Conservation (phyloP, 2,113 vertebrate species). For the Hippocampus zosterae region DNA sequence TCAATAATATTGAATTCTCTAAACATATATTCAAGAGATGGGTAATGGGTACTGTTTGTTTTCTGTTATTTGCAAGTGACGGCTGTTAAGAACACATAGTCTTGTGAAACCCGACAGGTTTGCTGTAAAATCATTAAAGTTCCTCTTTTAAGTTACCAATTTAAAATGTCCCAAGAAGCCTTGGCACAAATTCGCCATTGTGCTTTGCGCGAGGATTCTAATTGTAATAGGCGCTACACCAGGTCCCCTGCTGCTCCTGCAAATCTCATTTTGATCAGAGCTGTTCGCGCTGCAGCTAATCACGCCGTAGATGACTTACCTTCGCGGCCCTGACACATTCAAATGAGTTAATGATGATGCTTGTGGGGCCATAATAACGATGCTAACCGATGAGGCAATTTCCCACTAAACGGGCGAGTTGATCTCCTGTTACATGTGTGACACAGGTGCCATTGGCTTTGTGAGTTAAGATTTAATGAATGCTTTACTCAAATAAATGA, state of each 20-base stretch:
- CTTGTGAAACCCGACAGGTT: neutral
- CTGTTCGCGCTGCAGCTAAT: slow-evolving; percentile 10
- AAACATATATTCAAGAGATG: too few species aligned
- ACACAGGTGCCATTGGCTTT: slow-evolving; percentile 7
- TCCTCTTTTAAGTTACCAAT: neutral
- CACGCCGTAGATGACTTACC: slow-evolving; percentile 6
- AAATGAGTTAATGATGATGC: neutral
- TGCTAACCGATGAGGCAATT: slow-evolving; percentile 4
- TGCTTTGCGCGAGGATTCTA: neutral
- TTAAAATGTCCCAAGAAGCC: neutral
- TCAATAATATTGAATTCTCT: too few species aligned
- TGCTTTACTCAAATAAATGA: neutral
- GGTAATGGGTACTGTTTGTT: neutral
- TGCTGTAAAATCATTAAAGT: neutral
- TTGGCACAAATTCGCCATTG: neutral
- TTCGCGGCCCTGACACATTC: neutral
- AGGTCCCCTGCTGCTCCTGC: slow-evolving; percentile 4
- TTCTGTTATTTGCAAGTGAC: neutral
- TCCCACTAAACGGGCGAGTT: slow-evolving; percentile 5
- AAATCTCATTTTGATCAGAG: slow-evolving; percentile 4
- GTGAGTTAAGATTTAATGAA: slow-evolving; percentile 1
- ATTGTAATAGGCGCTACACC: neutral
- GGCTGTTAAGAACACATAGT: too few species aligned
- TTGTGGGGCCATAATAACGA: slow-evolving; percentile 4
- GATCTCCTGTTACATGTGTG: neutral